Conservation (phyloP, 2,113 vertebrate genomes). For the Mastomys coucha region DNA sequence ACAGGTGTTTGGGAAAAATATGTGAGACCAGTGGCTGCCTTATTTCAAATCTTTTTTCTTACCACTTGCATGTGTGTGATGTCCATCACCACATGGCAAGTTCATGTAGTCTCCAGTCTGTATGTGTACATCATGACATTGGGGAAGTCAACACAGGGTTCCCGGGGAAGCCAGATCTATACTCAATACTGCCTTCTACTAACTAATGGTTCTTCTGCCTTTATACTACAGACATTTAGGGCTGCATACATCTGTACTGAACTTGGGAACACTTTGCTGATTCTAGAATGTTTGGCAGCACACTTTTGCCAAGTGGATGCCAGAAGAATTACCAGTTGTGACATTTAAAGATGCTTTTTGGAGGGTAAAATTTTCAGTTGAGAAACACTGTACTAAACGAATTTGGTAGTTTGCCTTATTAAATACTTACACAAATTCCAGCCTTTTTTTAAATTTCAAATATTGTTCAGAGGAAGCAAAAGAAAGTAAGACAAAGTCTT, state of each 20-base stretch:
- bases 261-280: background rate
- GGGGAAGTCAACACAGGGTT: background rate
- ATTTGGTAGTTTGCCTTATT: background rate
- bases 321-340: background rate
- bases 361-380: background rate
- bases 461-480: background rate
- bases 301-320: background rate
- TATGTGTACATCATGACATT: background rate
- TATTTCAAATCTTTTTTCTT: background rate
- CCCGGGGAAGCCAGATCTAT: background rate
- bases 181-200: background rate
- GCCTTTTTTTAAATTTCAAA: background rate
- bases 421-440: background rate
- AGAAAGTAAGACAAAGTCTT: background rate
- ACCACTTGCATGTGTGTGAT: background rate
- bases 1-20: conserved; percentile 13
- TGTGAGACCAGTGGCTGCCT: background rate
- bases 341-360: background rate
- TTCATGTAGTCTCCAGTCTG: background rate
- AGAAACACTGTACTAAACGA: background rate
- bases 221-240: background rate
- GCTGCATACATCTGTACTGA: background rate
- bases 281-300: background rate
- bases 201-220: background rate
- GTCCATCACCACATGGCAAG: background rate